phyloP scores from a whole-genome alignment of 2,797 vertebrate genomes.

The Acanthornis magna region DNA sequence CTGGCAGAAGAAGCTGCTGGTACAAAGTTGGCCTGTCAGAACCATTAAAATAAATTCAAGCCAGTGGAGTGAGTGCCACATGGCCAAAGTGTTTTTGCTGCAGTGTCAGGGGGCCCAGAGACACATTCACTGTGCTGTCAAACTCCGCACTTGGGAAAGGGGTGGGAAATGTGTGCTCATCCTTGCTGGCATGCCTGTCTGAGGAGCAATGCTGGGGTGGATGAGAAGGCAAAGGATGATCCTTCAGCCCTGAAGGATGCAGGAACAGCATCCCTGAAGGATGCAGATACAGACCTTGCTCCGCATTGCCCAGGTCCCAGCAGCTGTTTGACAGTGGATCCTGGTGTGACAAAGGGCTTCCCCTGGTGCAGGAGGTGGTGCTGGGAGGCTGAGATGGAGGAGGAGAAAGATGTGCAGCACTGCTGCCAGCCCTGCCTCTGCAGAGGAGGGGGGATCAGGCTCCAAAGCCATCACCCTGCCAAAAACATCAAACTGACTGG shows the following conservation, averaged over 20 bases:
- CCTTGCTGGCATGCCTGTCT: background rate
- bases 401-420: background rate
- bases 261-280: background rate
- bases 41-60: slow-evolving; percentile 19
- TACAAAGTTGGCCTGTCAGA: slow-evolving; percentile 52
- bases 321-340: background rate
- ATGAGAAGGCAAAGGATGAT: background rate
- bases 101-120: background rate
- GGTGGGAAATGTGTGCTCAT: rapidly evolving
- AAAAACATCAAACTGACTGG: background rate
- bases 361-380: background rate
- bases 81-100: background rate
- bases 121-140: background rate
- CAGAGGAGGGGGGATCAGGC: background rate
- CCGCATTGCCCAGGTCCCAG: rapidly evolving
- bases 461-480: background rate
- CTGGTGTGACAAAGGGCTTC: background rate
- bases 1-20: slow-evolving; percentile 51
- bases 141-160: background rate
- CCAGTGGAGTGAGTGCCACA: background rate
- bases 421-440: background rate
- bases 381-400: background rate
- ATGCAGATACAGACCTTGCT: background rate
- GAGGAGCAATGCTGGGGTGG: rapidly evolving
- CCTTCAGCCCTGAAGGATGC: background rate